Percentiles rank a stretch among this genome's conserved stretches.
These are phyloP conservation scores for Columba guinea DNA, from an alignment of 2,797 vertebrate genomes.

Conservation along the genomic window DNA sequence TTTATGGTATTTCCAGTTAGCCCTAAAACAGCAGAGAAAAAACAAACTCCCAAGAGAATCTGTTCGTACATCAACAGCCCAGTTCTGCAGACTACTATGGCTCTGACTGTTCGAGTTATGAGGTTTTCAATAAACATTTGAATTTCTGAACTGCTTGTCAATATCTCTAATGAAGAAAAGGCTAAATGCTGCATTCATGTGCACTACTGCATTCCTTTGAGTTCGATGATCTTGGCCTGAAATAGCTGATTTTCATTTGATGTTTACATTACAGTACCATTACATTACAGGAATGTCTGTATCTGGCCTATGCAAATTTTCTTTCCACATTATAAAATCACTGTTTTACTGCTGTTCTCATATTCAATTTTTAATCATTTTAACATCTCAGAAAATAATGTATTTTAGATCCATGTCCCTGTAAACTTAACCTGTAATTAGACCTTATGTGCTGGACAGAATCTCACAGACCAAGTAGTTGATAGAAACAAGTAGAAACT, in stretches of 20 bases:
- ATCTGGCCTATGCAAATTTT: constrained; percentile 8
- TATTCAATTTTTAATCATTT: constrained; percentile 1
- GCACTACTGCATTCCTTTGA: background rate
- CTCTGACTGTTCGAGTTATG: background rate
- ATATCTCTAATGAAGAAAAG: background rate
- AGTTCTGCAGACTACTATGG: background rate
- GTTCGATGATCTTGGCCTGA: background rate
- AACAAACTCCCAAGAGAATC: background rate
- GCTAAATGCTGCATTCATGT: background rate
- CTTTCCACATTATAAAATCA: constrained; percentile 37
- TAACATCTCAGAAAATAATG: constrained; percentile 3
- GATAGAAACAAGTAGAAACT: constrained; percentile 4
- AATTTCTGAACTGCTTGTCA: background rate
- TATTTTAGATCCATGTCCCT: background rate
- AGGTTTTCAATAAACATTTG: background rate
- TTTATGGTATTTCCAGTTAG: background rate
- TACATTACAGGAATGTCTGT: background rate
- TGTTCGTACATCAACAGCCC: background rate
- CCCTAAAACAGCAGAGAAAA: background rate
- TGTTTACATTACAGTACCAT: background rate
- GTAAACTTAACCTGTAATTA: background rate
- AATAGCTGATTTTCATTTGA: background rate
- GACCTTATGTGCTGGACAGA: constrained; percentile 6
- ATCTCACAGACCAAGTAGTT: constrained; percentile 5
- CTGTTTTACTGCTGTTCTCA: background rate